phyloP scores from a whole-genome alignment of 2,888 invertebrate genomes.

The Venustoraphidia nigricollis region DNA sequence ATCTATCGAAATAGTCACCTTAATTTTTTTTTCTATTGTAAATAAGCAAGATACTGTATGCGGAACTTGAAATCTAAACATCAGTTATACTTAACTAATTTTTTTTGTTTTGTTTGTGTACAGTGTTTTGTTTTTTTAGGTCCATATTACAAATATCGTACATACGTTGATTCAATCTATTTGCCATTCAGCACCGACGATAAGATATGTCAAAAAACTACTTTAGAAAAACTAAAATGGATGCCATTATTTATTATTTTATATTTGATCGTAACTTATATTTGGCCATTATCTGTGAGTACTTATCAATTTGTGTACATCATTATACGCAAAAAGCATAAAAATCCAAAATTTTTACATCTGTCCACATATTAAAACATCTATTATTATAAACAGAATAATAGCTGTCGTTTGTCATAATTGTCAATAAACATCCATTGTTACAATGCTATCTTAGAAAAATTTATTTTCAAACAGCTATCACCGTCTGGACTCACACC shows the following conservation, averaged over 20 bases:
- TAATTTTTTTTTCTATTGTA: too few relatives aligned
- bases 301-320: constrained; percentile 3
- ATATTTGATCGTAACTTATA: constrained; percentile 46
- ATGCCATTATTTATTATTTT: constrained; percentile 49
- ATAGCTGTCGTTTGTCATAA: too few relatives aligned
- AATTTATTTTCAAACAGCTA: too few relatives aligned
- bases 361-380: background rate
- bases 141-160: constrained; percentile 83
- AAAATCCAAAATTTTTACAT: background rate
- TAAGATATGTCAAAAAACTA: constrained; percentile 37
- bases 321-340: too few relatives aligned
- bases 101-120: too few relatives aligned
- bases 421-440: too few relatives aligned
- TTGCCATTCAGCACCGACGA: constrained; percentile 49
- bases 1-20: too few relatives aligned
- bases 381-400: constrained; percentile 2
- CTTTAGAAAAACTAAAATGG: constrained; percentile 47
- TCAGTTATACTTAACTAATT: background rate
- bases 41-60: too few relatives aligned
- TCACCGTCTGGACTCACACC: too few relatives aligned
- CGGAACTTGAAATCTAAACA: background rate
- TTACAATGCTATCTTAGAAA: too few relatives aligned
- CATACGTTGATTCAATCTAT: constrained; percentile 64
- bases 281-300: constrained; percentile 64
- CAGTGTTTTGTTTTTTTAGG: constrained; percentile 38